Percentiles rank a stretch among this genome's conserved stretches.
These are phyloP conservation scores for Microdon myrmicae DNA, from an alignment of 2,888 invertebrate species.

Conservation along the genomic window DNA sequence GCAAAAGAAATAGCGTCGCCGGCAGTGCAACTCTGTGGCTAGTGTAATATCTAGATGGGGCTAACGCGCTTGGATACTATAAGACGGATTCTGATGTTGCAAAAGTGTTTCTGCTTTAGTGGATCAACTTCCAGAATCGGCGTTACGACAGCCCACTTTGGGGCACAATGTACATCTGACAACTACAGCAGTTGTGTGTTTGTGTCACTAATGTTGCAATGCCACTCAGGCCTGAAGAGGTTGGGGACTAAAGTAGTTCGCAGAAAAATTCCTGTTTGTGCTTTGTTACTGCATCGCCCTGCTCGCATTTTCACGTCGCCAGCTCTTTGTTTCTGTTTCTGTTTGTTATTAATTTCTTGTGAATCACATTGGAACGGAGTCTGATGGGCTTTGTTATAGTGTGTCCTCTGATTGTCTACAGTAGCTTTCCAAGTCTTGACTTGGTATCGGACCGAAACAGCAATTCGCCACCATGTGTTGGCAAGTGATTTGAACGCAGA, in stretches of 20 bases:
- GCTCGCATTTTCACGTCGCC: no score
- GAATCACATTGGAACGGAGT: conserved; percentile 27
- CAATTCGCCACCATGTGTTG: conserved; percentile 33
- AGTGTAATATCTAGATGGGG: conserved; percentile 1
- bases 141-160: conserved; percentile 37
- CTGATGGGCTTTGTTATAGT: conserved; percentile 9
- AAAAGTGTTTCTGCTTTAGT: conserved; percentile 38
- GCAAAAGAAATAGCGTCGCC: no score
- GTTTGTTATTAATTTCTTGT: conserved; percentile 46
- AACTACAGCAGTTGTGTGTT: conserved; percentile 10
- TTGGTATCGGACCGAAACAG: conserved; percentile 4
- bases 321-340: conserved; percentile 34
- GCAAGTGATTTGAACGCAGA: conserved; percentile 39
- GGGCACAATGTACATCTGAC: conserved; percentile 29
- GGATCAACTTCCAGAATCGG: conserved; percentile 45
- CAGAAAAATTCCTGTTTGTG: conserved; percentile 23
- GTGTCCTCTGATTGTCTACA: conserved; percentile 21
- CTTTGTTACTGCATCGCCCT: conserved; percentile 13
- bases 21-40: no score
- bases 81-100: conserved; percentile 41
- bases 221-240: conserved; percentile 33
- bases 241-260: conserved; percentile 14
- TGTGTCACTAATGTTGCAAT: conserved; percentile 34
- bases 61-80: conserved; percentile 23
- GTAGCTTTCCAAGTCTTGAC: conserved; percentile 17